Base-by-base conservation (phyloP, 2,797 vertebrate genomes). In the Echiichthys vipera region DNA sequence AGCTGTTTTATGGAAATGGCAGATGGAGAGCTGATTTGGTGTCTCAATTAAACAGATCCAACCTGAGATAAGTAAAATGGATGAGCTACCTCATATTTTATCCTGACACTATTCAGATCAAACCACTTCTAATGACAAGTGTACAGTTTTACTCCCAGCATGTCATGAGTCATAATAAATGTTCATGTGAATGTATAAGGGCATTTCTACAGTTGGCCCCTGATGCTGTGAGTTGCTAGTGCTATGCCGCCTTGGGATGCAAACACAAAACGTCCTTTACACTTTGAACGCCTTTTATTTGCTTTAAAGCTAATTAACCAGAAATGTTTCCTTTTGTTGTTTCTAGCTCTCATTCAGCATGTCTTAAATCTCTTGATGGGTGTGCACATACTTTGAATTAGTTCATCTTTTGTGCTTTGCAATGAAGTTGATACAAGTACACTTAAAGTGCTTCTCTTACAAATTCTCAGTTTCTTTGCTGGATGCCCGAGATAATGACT, bases 1-100 rank as follows among this genome's bases (percentile, higher is more conserved):
- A 40, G 72, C 74, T 18, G 69, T 71, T 78, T 62, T 30, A 42
- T 71, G 58, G 67, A 68, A 71, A 67, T 32, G 20, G 62, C 68
- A 58, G 53, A 37, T 36, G 25, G 69, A 39, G 46, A 57, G 54
- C 58, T 46, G 51, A 32, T 59, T 78, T 55, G 36, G 46, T 51
- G 37, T 83, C 64, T 71, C 32, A 36, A 70, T 63, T 20, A 15
- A 81, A 67, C 29, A 5, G 27, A 66, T 45, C 46, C 14, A 39
- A 67, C 55, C 47, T 47, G 18, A 71, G 55, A 86, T 50, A 74
- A 81, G 74, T 82, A 77, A 86, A 78, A 80, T 83, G 57, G 88
- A 72, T 82, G 83, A 91, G 92, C 91, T 93, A 93, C 91, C 91
- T 93, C 91, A 81, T 90, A 74, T 77, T 84, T 74, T 78, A 64